Conservation (phyloP, 2,113 vertebrate species). For the Bujurquina vittata region DNA sequence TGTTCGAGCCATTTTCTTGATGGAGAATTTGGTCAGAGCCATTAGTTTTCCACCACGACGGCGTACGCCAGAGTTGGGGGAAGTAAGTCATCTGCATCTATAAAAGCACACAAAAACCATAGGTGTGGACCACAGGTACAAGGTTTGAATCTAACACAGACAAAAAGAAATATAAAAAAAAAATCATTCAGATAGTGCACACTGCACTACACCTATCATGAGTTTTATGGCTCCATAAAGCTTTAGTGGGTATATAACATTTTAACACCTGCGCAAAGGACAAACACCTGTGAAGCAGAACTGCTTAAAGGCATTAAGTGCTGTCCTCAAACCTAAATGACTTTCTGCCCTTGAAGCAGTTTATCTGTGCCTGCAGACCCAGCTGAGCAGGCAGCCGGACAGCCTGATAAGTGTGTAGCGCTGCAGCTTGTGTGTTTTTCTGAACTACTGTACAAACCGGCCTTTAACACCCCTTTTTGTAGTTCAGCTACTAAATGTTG, state of each 20-base stretch:
- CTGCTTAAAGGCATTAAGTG: neutral
- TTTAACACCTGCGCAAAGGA: conserved; percentile 24
- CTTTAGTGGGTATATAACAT: neutral
- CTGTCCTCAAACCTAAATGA: conserved; percentile 12
- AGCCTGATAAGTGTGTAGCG: conserved; percentile 65
- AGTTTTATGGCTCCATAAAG: conserved; percentile 40
- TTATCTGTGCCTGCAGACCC: conserved; percentile 58
- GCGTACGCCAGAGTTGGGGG: conserved; percentile 46
- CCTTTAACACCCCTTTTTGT: too few relatives aligned
- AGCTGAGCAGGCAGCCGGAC: conserved; percentile 56
- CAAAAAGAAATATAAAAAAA: neutral
- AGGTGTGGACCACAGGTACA: neutral
- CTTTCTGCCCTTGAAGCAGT: conserved; percentile 44
- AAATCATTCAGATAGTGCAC: neutral
- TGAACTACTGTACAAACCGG: conserved; percentile 24
- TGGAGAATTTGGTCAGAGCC: conserved; percentile 64
- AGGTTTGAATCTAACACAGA: neutral
- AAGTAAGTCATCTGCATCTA: conserved; percentile 58
- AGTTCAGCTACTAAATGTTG: neutral
- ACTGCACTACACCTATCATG: neutral
- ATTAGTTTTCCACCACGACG: conserved; percentile 48
- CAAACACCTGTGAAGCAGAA: conserved; percentile 1
- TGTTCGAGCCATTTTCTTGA: conserved; percentile 41
- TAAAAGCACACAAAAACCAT: neutral
- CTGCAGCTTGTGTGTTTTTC: conserved; percentile 10